Evolutionary conservation across 2,113 vertebrate species (phyloP).

Genomic region (Clarias macrocephalus): DNA sequence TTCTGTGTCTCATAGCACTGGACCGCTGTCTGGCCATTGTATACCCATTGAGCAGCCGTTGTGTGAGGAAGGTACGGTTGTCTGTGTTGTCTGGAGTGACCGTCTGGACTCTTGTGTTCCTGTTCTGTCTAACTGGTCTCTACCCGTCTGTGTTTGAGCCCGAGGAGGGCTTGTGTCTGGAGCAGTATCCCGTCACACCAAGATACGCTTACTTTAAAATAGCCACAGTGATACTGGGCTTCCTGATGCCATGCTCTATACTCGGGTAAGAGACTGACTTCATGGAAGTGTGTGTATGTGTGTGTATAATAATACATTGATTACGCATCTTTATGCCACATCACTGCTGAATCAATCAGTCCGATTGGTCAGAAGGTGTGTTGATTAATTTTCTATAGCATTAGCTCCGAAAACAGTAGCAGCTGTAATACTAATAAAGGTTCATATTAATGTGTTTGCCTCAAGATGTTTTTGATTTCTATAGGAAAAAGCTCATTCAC

Average conservation of each 20-base stretch:
- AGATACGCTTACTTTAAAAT: conserved; percentile 71
- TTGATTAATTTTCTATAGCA: not conserved
- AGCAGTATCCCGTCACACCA: conserved; percentile 64
- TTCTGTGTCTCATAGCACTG: conserved; percentile 75
- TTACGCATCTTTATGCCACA: not conserved
- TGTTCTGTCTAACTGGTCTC: conserved; percentile 74
- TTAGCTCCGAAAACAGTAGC: not conserved
- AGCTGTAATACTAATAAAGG: not conserved
- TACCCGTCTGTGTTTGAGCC: conserved; percentile 68
- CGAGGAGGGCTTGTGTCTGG: conserved; percentile 63
- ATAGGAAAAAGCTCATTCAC: not conserved
- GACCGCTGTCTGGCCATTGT: conserved; percentile 74
- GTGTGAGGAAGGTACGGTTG: conserved; percentile 64
- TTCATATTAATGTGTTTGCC: not conserved
- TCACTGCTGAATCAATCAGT: not conserved
- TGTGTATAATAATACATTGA: not conserved
- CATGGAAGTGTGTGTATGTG: not conserved
- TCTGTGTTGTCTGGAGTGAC: conserved; percentile 60
- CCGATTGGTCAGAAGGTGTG: no score
- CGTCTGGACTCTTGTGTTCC: conserved; percentile 66
- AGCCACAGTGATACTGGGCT: conserved; percentile 63
- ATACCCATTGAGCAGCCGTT: conserved; percentile 67
- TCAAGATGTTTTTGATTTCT: not conserved
- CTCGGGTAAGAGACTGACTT: conserved; percentile 66
- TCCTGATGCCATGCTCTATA: conserved; percentile 72